Evolutionary conservation across 2,797 vertebrate species (phyloP).

Genomic region (Myripristis jacobus): DNA sequence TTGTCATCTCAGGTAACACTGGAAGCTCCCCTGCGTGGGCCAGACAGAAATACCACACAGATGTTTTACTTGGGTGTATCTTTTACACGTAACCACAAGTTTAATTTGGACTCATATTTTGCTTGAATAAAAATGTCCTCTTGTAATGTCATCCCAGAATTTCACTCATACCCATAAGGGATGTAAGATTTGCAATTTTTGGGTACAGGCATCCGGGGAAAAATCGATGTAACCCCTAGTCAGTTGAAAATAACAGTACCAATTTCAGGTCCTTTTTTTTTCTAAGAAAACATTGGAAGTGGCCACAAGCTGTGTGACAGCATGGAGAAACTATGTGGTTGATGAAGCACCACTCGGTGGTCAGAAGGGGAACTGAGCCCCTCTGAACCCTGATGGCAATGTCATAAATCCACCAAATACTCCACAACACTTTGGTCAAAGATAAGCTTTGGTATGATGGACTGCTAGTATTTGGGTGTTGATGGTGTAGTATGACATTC

Average conservation of each 20-base stretch:
- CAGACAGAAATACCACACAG: background rate
- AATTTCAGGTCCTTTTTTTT: constrained; percentile 15
- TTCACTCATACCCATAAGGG: background rate
- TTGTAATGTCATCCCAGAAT: background rate
- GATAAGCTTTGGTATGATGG: background rate
- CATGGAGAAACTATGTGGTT: constrained; percentile 39
- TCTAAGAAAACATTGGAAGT: constrained; percentile 53
- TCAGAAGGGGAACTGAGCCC: constrained; percentile 51
- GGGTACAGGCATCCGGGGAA: constrained; percentile 25
- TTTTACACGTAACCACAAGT: background rate
- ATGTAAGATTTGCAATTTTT: constrained; percentile 21
- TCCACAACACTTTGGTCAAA: background rate
- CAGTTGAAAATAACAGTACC: constrained; percentile 42
- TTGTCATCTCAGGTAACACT: constrained; percentile 94
- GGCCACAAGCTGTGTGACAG: constrained; percentile 50
- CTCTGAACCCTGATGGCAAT: background rate
- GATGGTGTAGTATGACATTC: background rate
- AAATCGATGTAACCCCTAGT: constrained; percentile 26
- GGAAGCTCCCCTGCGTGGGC: constrained; percentile 18
- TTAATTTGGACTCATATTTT: background rate
- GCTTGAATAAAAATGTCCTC: background rate
- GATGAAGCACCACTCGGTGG: constrained; percentile 77
- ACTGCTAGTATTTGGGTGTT: background rate
- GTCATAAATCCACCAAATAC: background rate
- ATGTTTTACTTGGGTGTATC: background rate